phyloP scores from a whole-genome alignment of 64 coral and sea anemone species.

The Hydrozoanthus tunicans region DNA sequence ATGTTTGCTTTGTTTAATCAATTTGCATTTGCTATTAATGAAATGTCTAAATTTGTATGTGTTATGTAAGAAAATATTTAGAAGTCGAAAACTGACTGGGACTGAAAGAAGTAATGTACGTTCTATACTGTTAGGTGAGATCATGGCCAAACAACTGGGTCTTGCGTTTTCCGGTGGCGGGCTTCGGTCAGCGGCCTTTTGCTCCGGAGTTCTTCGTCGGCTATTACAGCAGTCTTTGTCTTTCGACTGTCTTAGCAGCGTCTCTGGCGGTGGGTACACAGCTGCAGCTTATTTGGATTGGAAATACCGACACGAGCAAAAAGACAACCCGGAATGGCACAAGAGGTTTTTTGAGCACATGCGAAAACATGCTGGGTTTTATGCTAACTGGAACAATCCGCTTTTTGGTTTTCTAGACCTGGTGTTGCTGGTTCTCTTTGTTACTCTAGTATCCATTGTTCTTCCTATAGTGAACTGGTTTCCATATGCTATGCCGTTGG shows the following conservation, averaged over 20 bases:
- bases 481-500: background rate
- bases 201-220: conserved; percentile 62
- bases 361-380: background rate
- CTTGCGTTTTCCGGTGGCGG: conserved; percentile 62
- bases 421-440: background rate
- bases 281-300: conserved; percentile 28
- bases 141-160: conserved; percentile 42
- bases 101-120: background rate
- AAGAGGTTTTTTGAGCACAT: conserved; percentile 43
- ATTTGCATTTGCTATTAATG: too few species aligned
- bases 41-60: too few species aligned
- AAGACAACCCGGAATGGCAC: conserved; percentile 42
- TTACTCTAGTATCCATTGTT: background rate
- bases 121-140: background rate
- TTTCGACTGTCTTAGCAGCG: conserved; percentile 36
- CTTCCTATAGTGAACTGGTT: conserved; percentile 21
- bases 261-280: conserved; percentile 28
- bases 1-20: too few species aligned
- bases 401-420: background rate
- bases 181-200: conserved; percentile 59
- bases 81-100: too few species aligned
- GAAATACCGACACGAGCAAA: conserved; percentile 29
- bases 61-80: too few species aligned
- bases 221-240: conserved; percentile 31
- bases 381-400: conserved; percentile 8